Percentiles rank a stretch among this genome's conserved stretches.
phyloP scores from a whole-genome alignment of 30 jellyfish, hydroid and myxozoan species.

The Sanderia malayensis region DNA sequence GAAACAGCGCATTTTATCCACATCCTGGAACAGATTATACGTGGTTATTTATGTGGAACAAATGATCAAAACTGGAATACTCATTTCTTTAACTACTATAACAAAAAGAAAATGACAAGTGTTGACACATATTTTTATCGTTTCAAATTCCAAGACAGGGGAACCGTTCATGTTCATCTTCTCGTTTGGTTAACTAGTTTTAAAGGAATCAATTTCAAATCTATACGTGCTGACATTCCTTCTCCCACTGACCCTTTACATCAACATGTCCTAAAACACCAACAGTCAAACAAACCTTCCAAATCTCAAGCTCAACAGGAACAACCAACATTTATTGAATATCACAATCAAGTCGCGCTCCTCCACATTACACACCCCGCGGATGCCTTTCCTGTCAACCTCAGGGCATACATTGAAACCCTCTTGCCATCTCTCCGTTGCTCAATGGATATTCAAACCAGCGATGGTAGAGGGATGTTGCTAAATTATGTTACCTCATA shows the following conservation, averaged over 20 bases:
- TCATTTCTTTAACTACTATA: slow-evolving; percentile 21
- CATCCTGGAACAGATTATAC: slow-evolving; percentile 33
- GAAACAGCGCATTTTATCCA: slow-evolving; percentile 12
- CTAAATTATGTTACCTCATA: slow-evolving; percentile 32
- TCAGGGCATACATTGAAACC: not conserved
- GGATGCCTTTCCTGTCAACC: not conserved
- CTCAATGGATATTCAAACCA: slow-evolving; percentile 26
- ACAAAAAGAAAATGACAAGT: not conserved
- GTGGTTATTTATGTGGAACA: slow-evolving; percentile 48
- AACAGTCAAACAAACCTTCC: slow-evolving; percentile 5
- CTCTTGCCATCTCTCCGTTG: slow-evolving; percentile 9
- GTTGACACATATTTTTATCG: slow-evolving; percentile 26
- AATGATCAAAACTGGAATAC: slow-evolving; percentile 4
- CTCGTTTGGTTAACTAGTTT: slow-evolving; percentile 37
- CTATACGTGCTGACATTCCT: slow-evolving; percentile 14
- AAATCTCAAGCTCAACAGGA: not conserved
- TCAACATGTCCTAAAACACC: slow-evolving; percentile 8
- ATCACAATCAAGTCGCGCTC: not conserved
- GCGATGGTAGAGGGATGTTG: slow-evolving; percentile 23
- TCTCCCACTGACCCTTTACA: not conserved
- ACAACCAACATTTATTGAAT: not conserved
- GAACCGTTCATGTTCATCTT: slow-evolving; percentile 29
- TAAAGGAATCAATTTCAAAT: not conserved
- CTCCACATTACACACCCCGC: not conserved
- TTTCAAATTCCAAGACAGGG: slow-evolving; percentile 50